These are phyloP conservation scores for Drosophila histrio DNA, from an alignment of 2,888 invertebrate genomes.

Conservation along the genomic window DNA sequence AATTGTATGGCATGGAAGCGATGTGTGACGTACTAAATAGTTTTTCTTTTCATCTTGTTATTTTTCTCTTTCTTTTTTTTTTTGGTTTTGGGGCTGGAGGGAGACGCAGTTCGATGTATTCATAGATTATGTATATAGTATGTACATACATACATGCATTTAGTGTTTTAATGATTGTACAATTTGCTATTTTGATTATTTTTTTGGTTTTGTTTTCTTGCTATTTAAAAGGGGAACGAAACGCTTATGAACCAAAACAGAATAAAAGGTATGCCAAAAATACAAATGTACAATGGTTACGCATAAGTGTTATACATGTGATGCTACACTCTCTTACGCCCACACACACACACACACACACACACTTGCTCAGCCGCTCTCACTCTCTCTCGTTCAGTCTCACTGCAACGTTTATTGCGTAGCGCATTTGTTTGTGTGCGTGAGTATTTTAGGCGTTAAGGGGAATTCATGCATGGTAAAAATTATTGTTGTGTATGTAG, in stretches of 20 bases:
- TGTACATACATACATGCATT: constrained; percentile 4
- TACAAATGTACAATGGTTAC: constrained; percentile 6
- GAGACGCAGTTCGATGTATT: constrained; percentile 28
- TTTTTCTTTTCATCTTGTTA: constrained; percentile 1
- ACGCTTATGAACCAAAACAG: constrained; percentile 4
- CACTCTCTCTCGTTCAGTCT: not conserved
- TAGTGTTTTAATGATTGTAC: constrained; percentile 41
- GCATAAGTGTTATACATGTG: not conserved
- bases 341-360: not conserved
- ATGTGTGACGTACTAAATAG: constrained; percentile 24
- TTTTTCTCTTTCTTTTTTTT: not conserved
- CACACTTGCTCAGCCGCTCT: not conserved
- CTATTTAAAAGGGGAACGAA: not conserved
- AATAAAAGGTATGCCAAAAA: constrained; percentile 27
- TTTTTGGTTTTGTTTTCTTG: constrained; percentile 1
- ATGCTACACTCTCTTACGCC: not conserved
- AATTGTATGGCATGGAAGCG: constrained; percentile 30
- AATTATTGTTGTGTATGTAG: too few relatives aligned
- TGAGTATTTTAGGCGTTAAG: constrained; percentile 24
- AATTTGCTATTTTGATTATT: constrained; percentile 35
- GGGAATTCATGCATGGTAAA: too few relatives aligned
- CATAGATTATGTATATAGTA: constrained; percentile 4
- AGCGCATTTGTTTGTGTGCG: constrained; percentile 14
- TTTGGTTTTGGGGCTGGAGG: constrained; percentile 14
- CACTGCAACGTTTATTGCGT: not conserved